phyloP scores from a whole-genome alignment of 2,888 invertebrate genomes.

The Spodoptera picta region DNA sequence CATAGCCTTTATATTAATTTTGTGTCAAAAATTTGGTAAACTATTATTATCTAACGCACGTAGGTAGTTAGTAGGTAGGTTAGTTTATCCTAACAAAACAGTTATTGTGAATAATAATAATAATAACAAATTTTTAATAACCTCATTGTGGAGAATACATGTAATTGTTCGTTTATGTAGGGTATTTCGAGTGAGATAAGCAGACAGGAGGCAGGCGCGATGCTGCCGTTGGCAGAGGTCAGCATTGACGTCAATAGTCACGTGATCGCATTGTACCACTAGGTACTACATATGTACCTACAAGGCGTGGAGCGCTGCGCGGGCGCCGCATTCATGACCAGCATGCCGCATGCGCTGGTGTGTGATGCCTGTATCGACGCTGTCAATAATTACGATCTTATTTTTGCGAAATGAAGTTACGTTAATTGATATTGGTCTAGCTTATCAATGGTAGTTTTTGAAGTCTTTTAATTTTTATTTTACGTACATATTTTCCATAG shows the following conservation, averaged over 20 bases:
- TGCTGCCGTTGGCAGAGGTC: conserved; percentile 89
- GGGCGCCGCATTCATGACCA: conserved; percentile 41
- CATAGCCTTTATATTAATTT: no score
- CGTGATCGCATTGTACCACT: conserved; percentile 83
- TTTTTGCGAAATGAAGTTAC: no score
- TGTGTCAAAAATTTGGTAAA: no score
- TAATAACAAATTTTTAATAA: conserved; percentile 17
- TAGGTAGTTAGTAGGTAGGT: no score
- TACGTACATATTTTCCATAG: no score
- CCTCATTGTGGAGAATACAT: conserved; percentile 24
- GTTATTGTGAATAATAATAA: not conserved
- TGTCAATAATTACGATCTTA: not conserved
- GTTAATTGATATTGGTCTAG: no score
- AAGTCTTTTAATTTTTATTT: no score
- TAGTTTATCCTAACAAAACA: no score
- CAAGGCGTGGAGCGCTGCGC: conserved; percentile 57
- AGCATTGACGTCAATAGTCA: conserved; percentile 92
- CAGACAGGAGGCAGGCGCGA: conserved; percentile 80
- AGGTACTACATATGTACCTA: conserved; percentile 62
- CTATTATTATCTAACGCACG: no score
- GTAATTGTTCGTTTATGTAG: conserved; percentile 60
- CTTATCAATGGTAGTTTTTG: no score
- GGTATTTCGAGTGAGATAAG: conserved; percentile 84
- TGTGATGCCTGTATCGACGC: not conserved
- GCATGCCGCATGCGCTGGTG: conserved; percentile 36